Evolutionary conservation across 1,140 invertebrate genomes (phyloP).

Genomic region (Halictus rubicundus): DNA sequence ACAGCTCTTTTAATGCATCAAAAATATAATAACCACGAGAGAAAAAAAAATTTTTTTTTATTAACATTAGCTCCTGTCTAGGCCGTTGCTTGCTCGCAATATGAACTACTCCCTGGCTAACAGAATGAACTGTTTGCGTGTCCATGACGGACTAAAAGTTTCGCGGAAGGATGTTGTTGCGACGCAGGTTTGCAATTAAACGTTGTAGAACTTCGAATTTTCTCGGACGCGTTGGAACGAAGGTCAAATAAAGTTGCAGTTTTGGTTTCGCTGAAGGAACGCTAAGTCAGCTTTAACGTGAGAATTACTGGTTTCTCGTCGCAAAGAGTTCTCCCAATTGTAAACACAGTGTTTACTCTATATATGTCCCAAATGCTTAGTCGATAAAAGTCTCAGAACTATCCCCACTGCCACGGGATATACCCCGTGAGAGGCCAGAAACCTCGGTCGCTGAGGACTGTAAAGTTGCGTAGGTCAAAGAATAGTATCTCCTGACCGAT

Average conservation of each 20-base stretch:
- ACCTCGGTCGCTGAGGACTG: no score
- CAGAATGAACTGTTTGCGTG: not conserved
- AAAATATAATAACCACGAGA: constrained; percentile 1
- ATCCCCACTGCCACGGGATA: no score
- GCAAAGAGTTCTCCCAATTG: no score
- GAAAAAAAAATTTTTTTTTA: not conserved
- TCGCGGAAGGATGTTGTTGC: not conserved
- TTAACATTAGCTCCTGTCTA: constrained; percentile 26
- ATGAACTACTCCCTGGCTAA: not conserved
- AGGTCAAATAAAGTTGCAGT: not conserved
- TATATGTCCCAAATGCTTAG: no score
- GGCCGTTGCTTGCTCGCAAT: constrained; percentile 34
- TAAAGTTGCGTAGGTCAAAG: no score
- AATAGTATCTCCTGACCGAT: no score
- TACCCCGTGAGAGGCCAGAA: no score
- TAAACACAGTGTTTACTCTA: no score
- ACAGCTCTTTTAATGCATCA: constrained; percentile 46
- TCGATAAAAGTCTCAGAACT: no score
- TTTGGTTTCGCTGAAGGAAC: not conserved
- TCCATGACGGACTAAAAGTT: not conserved
- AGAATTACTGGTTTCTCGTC: not conserved
- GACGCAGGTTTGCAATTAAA: not conserved
- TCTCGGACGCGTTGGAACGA: not conserved
- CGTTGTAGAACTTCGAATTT: not conserved
- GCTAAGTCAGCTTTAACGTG: not conserved